These are phyloP conservation scores for Tupaia chinensis DNA, from an alignment of 2,113 vertebrate species.

Conservation along the genomic window DNA sequence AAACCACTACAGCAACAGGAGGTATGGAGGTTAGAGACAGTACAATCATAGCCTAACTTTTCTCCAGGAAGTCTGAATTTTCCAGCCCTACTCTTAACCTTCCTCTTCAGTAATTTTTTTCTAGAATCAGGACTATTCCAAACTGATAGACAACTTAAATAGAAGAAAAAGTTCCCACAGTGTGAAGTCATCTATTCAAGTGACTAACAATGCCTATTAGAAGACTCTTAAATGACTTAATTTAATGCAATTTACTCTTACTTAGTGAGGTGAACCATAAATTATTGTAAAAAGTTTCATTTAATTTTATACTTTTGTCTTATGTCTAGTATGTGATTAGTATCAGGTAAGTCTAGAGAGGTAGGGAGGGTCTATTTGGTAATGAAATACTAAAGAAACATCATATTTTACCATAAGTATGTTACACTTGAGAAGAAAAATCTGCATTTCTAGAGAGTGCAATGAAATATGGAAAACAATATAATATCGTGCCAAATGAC, in stretches of 20 bases:
- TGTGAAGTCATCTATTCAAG: not conserved
- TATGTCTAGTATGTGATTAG: not conserved
- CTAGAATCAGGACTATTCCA: not conserved
- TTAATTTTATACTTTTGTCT: not conserved
- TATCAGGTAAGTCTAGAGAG: not conserved
- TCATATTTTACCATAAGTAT: not conserved
- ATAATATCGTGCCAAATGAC: constrained; percentile 11
- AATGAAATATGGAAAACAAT: not conserved
- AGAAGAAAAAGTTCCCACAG: not conserved
- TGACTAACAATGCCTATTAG: not conserved
- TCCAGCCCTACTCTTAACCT: not conserved
- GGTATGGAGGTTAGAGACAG: too few relatives aligned
- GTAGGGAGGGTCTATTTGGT: not conserved
- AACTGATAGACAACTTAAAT: not conserved
- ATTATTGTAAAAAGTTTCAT: not conserved
- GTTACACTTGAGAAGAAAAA: not conserved
- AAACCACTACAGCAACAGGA: not conserved
- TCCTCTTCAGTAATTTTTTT: not conserved
- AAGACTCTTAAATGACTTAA: not conserved
- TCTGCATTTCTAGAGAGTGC: not conserved
- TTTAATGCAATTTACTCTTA: not conserved
- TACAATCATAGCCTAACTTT: not conserved
- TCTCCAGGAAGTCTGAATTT: not conserved
- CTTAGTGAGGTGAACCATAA: not conserved
- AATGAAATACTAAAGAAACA: not conserved